Conservation (phyloP, 1,140 invertebrate genomes). For the Drosophila tani region DNA sequence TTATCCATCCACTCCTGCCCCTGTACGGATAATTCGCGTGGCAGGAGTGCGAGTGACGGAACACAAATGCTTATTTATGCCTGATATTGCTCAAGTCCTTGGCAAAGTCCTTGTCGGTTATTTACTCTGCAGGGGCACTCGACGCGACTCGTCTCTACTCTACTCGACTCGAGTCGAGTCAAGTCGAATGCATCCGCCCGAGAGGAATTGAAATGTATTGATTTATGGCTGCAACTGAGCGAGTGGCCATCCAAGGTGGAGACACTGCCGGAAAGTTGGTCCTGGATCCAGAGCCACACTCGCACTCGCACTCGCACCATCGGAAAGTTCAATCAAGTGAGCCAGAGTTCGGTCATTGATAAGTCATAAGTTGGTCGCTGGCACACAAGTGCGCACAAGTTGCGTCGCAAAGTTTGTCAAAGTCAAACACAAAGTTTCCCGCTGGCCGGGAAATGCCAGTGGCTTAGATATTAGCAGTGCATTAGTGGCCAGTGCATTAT, state of each 20-base stretch:
- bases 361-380: constrained; percentile 46
- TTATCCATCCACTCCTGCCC: constrained; percentile 30
- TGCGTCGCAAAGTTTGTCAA: constrained; percentile 71
- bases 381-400: constrained; percentile 51
- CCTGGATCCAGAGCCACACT: constrained; percentile 27
- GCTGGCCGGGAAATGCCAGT: constrained; percentile 36
- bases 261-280: constrained; percentile 57
- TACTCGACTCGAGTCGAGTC: constrained; percentile 24
- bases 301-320: constrained; percentile 30
- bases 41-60: constrained; percentile 5
- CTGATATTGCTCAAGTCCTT: constrained; percentile 54
- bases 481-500: constrained; percentile 72
- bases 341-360: constrained; percentile 60
- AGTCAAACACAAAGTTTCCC: constrained; percentile 74
- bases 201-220: constrained; percentile 77
- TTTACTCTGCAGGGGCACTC: constrained; percentile 65
- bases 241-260: constrained; percentile 45
- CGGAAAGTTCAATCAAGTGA: constrained; percentile 75
- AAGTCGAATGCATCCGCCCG: constrained; percentile 54
- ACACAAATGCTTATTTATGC: constrained; percentile 59
- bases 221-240: constrained; percentile 70
- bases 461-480: constrained; percentile 70
- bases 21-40: constrained; percentile 23
- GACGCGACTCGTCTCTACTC: constrained; percentile 24
- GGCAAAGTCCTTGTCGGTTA: constrained; percentile 63